Percentiles rank a stretch among this genome's conserved stretches.
These are phyloP conservation scores for Eumacrocentrus americanus DNA, from an alignment of 2,888 invertebrate genomes.

Conservation along the genomic window DNA sequence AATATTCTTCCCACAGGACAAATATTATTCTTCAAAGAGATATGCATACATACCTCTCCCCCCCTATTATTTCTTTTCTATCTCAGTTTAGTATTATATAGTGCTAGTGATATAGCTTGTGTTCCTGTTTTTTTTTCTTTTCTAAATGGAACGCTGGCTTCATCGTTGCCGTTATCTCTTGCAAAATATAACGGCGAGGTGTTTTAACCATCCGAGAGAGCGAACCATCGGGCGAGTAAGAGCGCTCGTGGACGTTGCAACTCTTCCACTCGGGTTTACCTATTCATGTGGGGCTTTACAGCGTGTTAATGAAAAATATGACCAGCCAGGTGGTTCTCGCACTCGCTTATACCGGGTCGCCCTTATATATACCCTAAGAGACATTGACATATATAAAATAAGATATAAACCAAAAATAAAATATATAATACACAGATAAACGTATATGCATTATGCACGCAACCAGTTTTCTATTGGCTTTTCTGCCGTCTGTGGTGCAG, in stretches of 20 bases:
- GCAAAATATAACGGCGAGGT: slow-evolving; percentile 35
- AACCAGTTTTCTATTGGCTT: background rate
- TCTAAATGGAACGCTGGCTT: slow-evolving; percentile 27
- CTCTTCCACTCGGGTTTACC: slow-evolving; percentile 45
- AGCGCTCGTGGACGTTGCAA: slow-evolving; percentile 18
- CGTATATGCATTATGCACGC: background rate
- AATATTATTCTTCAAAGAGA: background rate
- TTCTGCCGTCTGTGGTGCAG: too few relatives aligned
- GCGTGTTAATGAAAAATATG: slow-evolving; percentile 58
- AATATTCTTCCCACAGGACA: background rate
- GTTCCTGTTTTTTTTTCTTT: slow-evolving; percentile 8
- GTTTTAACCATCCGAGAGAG: slow-evolving; percentile 35
- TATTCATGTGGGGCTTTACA: slow-evolving; percentile 57
- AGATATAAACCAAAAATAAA: background rate
- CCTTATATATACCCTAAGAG: slow-evolving; percentile 14
- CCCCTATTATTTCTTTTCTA: background rate
- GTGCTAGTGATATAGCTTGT: background rate
- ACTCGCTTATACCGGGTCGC: slow-evolving; percentile 44
- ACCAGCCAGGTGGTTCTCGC: slow-evolving; percentile 48
- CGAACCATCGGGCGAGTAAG: slow-evolving; percentile 11
- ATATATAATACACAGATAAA: background rate
- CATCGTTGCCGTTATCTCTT: slow-evolving; percentile 33
- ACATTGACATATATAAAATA: slow-evolving; percentile 15
- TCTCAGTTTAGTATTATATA: slow-evolving; percentile 11
- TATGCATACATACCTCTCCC: background rate